Percentiles rank a stretch among this genome's conserved stretches.
Evolutionary conservation across 1,140 invertebrate genomes (phyloP).

Genomic region (Orussus abietinus): DNA sequence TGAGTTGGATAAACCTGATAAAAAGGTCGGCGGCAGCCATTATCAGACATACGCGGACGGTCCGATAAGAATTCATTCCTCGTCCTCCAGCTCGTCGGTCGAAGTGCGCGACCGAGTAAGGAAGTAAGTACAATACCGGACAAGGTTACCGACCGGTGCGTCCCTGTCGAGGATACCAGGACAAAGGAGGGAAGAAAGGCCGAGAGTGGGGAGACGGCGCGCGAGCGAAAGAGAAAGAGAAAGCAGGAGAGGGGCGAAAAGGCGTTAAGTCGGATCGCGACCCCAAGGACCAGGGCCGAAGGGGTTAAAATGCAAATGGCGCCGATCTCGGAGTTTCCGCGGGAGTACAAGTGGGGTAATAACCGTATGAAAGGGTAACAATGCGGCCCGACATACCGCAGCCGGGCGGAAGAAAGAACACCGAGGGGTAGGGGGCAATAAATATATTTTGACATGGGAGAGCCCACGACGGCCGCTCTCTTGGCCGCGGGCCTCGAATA

Average conservation of each 20-base stretch:
- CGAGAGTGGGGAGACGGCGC: too few relatives aligned
- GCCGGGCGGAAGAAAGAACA: constrained; percentile 18
- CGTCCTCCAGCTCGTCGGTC: too few relatives aligned
- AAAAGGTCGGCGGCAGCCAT: too few relatives aligned
- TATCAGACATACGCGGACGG: too few relatives aligned
- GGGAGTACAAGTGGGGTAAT: constrained; percentile 46
- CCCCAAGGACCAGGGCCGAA: constrained; percentile 25
- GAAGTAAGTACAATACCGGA: too few relatives aligned
- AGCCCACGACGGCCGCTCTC: constrained; percentile 26
- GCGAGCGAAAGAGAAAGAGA: constrained; percentile 14
- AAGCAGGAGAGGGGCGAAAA: constrained; percentile 45
- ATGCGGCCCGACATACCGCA: constrained; percentile 46
- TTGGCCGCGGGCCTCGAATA: constrained; percentile 35
- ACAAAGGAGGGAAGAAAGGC: too few relatives aligned
- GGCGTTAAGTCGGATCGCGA: constrained; percentile 47
- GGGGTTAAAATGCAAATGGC: constrained; percentile 46
- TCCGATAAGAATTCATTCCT: too few relatives aligned
- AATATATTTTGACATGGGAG: constrained; percentile 57
- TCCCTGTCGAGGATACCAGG: too few relatives aligned
- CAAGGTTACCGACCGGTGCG: constrained; percentile 1
- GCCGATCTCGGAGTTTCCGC: constrained; percentile 17
- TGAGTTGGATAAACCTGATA: too few relatives aligned
- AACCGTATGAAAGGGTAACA: constrained; percentile 49
- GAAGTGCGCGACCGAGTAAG: too few relatives aligned
- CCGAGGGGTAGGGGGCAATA: constrained; percentile 39